phyloP scores from a whole-genome alignment of 1,140 invertebrate species.

The Pogonomyrmex californicus region DNA sequence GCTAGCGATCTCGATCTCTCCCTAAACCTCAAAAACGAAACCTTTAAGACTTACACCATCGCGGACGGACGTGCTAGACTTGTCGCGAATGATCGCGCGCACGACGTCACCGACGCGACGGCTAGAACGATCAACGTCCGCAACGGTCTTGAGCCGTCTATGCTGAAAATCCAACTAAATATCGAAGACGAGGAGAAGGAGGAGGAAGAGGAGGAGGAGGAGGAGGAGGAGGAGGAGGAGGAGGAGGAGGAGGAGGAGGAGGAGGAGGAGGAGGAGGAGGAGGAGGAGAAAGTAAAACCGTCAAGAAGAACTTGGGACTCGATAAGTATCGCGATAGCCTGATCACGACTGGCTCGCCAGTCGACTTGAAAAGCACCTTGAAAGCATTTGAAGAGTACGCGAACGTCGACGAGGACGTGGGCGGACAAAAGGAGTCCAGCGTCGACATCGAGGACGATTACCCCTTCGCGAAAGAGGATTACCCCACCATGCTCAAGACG shows the following conservation, averaged over 20 bases:
- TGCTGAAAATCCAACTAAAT: constrained; percentile 86
- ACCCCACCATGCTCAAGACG: constrained; percentile 85
- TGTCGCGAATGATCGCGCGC: constrained; percentile 68
- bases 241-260: too few relatives aligned
- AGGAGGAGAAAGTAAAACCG: constrained; percentile 34
- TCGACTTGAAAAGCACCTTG: constrained; percentile 73
- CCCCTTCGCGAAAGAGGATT: constrained; percentile 86
- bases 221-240: too few relatives aligned
- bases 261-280: too few relatives aligned
- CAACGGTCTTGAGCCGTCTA: constrained; percentile 84
- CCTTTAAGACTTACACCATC: constrained; percentile 65
- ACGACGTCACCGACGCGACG: constrained; percentile 63
- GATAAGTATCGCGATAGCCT: not conserved
- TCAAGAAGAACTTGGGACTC: constrained; percentile 18
- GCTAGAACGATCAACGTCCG: constrained; percentile 40
- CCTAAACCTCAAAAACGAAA: constrained; percentile 82
- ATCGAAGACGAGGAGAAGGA: constrained; percentile 72
- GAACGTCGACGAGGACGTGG: constrained; percentile 48
- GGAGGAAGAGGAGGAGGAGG: too few relatives aligned
- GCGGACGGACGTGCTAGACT: constrained; percentile 70
- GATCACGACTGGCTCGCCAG: constrained; percentile 8
- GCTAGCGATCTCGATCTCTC: constrained; percentile 84
- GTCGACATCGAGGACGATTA: constrained; percentile 84
- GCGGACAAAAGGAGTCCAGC: constrained; percentile 80
- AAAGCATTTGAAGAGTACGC: constrained; percentile 68